phyloP scores from a whole-genome alignment of 2,113 vertebrate species.

The Serinus canaria region DNA sequence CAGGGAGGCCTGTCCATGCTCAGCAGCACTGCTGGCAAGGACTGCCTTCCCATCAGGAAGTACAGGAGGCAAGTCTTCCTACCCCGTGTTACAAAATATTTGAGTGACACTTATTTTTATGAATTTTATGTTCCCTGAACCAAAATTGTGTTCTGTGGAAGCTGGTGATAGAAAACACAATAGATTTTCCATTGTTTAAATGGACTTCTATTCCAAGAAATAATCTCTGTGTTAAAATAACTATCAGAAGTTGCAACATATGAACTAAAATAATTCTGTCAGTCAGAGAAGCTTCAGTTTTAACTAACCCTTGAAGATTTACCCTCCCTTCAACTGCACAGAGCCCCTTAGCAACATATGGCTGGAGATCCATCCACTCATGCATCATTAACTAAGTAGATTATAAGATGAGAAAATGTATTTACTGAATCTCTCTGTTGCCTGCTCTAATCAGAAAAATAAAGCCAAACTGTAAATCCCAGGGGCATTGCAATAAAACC shows the following conservation, averaged over 20 bases:
- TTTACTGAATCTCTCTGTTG: background rate
- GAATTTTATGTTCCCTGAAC: background rate
- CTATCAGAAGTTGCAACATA: background rate
- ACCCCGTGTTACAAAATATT: background rate
- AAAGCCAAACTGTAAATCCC: background rate
- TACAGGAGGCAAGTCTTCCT: background rate
- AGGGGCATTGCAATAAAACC: background rate
- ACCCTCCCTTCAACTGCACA: background rate
- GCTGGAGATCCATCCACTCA: background rate
- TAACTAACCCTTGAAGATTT: background rate
- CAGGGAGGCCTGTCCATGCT: background rate
- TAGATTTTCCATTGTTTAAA: background rate
- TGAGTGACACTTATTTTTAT: background rate
- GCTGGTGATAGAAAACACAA: background rate
- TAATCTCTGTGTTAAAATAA: fast-evolving
- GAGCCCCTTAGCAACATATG: background rate
- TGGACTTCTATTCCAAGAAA: background rate
- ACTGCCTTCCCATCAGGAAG: background rate
- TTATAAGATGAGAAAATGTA: background rate
- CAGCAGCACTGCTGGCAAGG: background rate
- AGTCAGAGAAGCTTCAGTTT: background rate
- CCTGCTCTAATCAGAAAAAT: background rate
- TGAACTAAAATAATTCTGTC: background rate
- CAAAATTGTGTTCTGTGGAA: background rate
- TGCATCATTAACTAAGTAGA: background rate